Base-by-base conservation (phyloP, 2,888 invertebrate genomes). In the Nomada goodeniana region DNA sequence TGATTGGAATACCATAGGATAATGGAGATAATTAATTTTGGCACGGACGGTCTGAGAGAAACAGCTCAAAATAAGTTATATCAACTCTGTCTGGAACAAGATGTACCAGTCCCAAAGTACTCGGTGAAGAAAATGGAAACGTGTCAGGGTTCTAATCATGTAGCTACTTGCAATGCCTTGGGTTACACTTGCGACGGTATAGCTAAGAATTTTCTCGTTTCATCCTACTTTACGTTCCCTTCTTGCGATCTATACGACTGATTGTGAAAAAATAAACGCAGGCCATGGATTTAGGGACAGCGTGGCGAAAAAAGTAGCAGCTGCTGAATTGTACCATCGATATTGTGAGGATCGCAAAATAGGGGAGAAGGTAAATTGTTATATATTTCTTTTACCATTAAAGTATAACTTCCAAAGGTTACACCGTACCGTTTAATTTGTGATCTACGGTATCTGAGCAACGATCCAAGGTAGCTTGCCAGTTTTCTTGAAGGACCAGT, bases 381-480 rank as follows among this genome's bases (percentile, higher is more conserved):
- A 36, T 23, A n/a, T 23, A 5, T 0, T 44, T 11, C n/a, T 47
- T 29, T 36, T 15, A n/a, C 1, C 3, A 9, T 15, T 18, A 1
- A n/a, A 0, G 23, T 29, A 2, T 0, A 23, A 55, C 2, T 69
- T 7, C 23, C 18, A n/a, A 2, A n/a, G 13, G 13, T 20, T 4
- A 2, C 52, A 11, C 29, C 26, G 3, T 26, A 36, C 13, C 52
- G 2, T 23, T 42, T 10, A 2, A 29, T 2, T 4, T n/a, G 23
- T 3, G 13, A 13, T 20, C 44, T 93, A 96, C 44, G 97, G 97
- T 93, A 98, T 95, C 93, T 97, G 96, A 67, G 96, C 96, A 2
- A 97, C 97, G 84, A 98, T 95, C 98, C 98, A 98, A 0, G 98
- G 98, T 80, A 98, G 94, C 89, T 96, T 95, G 0, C 98, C 97